Evolutionary conservation across 1,140 invertebrate genomes (phyloP).

Genomic region (Drosophila mauritiana): DNA sequence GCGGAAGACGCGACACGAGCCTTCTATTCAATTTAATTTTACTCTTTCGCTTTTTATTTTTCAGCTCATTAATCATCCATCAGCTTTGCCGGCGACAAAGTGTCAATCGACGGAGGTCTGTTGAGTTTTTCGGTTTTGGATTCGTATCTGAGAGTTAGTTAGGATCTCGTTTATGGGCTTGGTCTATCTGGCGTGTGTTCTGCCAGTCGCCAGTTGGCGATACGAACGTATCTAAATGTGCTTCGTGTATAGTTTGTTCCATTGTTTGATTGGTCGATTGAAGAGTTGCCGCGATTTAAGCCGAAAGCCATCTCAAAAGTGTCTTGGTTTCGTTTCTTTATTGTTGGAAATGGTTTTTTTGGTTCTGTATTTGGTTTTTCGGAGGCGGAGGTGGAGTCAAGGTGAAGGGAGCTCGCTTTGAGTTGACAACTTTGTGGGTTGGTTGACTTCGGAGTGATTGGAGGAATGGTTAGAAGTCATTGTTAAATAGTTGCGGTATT

Average conservation of each 20-base stretch:
- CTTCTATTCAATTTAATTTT: constrained; percentile 31
- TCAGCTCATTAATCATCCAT: constrained; percentile 77
- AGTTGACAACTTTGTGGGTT: constrained; percentile 37
- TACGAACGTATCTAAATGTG: constrained; percentile 39
- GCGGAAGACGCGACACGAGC: constrained; percentile 74
- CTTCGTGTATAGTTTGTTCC: constrained; percentile 39
- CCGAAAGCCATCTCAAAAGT: constrained; percentile 75
- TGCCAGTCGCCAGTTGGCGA: constrained; percentile 24
- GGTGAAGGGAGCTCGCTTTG: constrained; percentile 20
- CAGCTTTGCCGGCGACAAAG: constrained; percentile 69
- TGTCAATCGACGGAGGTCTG: constrained; percentile 51
- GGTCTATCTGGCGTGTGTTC: constrained; percentile 61
- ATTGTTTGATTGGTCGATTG: constrained; percentile 78
- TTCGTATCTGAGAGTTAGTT: constrained; percentile 39
- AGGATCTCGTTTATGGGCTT: constrained; percentile 61
- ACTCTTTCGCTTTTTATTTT: constrained; percentile 26
- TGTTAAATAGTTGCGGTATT: background rate
- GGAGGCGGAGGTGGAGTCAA: constrained; percentile 1
- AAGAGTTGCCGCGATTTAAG: constrained; percentile 57
- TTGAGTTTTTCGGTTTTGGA: background rate
- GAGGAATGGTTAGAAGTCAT: constrained; percentile 10
- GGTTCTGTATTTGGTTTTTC: constrained; percentile 6
- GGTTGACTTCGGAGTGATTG: constrained; percentile 12
- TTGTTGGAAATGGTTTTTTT: constrained; percentile 20
- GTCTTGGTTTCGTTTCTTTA: constrained; percentile 34